Base-by-base conservation (phyloP, 2,797 vertebrate genomes). In the Cynopterus sphinx region DNA sequence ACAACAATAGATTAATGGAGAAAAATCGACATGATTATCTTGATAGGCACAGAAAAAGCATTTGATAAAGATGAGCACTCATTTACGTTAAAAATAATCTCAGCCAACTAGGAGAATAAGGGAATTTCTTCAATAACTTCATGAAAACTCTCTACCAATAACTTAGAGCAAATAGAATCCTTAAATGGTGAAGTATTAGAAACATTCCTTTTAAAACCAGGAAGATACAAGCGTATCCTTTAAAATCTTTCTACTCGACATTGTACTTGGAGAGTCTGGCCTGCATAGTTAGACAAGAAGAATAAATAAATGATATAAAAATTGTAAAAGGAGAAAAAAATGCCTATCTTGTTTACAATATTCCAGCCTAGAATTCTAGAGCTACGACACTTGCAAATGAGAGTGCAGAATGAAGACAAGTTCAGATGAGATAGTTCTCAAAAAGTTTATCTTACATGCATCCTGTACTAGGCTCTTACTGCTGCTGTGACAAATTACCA, bases 11-110 rank as follows among this genome's bases (percentile, higher is more conserved):
- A 22, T 67, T 70, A 91, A 85, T 26, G 55, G 49, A 86, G 57
- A 91, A 95, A 95, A 57, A 57, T n/a, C 36, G 49, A 67, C 46
- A 28, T 36, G 26, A 87, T 81, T 87, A 59, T 88, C 11, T 90
- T 49, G 21, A 67, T 15, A 81, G 49, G 49, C 33, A 67, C 6
- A 33, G 53, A 86, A 95, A 87, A 59, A 41, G 13, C 21, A 71
- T 55, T 53, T 90, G 71, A 71, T 84, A 87, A 77, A 83, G 61
- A 68, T 70, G 4, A 21, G 31, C 46, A 63, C 43, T 77, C 43
- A 53, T 43, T 78, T 77, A 65, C 57, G 28, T 46, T 67, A 81
- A 67, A 93, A 49, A n/a, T 39, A 79, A 51, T 79, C 16, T 31
- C 79, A 85, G 33, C 28, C 22, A 65, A 89, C 26, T 28, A 61